Conservation (phyloP, 2,113 vertebrate genomes). For the Uria aalge region DNA sequence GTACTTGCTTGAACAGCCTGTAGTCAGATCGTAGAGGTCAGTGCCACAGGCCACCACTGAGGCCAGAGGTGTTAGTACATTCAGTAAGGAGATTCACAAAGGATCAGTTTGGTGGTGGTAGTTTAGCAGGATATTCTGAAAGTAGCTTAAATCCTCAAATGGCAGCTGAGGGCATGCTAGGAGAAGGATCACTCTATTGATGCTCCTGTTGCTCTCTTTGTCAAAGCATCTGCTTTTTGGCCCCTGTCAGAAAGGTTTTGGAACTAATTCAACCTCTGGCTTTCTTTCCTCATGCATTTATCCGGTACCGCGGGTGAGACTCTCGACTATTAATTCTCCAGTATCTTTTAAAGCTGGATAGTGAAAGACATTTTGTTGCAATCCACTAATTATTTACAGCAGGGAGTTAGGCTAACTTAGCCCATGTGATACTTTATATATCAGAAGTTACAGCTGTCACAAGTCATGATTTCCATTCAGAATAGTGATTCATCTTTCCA, state of each 20-base stretch:
- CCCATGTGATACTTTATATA: constrained; percentile 4
- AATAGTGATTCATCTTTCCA: constrained; percentile 68
- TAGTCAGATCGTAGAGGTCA: neutral
- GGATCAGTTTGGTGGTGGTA: neutral
- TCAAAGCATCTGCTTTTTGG: neutral
- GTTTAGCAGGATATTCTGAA: neutral
- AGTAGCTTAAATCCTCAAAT: neutral
- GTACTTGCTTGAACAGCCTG: neutral
- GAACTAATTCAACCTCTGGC: neutral
- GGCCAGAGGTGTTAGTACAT: neutral
- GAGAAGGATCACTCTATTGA: neutral
- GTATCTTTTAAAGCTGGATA: neutral
- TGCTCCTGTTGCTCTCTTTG: neutral
- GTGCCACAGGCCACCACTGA: neutral
- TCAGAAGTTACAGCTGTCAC: constrained; percentile 48
- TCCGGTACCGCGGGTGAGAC: neutral
- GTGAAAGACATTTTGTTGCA: constrained; percentile 50
- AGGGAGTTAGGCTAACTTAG: constrained; percentile 10
- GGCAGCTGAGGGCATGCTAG: neutral
- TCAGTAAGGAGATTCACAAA: neutral
- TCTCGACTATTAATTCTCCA: neutral
- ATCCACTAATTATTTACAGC: constrained; percentile 44
- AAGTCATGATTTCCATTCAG: constrained; percentile 68
- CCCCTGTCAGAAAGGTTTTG: neutral
- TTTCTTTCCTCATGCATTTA: neutral